A percentile compares a stretch with the other conserved stretches of the same genome.
phyloP scores from a whole-genome alignment of 2,113 vertebrate species.

The Corythoichthys intestinalis region DNA sequence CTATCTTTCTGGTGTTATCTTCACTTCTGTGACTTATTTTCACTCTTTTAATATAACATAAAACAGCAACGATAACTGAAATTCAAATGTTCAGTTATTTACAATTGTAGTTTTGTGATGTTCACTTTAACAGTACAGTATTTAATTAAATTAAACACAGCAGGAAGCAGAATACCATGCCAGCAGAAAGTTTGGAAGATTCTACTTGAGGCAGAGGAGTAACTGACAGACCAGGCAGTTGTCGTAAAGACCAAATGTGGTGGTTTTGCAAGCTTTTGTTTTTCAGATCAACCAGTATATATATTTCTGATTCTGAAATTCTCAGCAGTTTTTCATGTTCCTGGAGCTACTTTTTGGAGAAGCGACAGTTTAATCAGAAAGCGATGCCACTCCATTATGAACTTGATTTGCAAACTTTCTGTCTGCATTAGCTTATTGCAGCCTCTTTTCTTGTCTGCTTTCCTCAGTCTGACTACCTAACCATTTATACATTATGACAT shows the following conservation, averaged over 20 bases:
- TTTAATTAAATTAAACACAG: not conserved
- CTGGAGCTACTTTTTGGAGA: not conserved
- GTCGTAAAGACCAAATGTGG: not conserved
- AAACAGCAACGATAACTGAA: not conserved
- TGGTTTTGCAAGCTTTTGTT: too few species aligned
- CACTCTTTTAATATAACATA: not conserved
- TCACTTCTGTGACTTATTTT: not conserved
- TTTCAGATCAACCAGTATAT: too few species aligned
- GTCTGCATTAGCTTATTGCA: not conserved
- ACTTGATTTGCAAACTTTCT: not conserved
- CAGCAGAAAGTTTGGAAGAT: not conserved
- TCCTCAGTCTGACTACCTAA: not conserved
- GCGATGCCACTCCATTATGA: not conserved
- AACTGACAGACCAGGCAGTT: not conserved
- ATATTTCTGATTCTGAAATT: not conserved
- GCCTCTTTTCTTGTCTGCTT: not conserved
- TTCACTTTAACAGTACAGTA: conserved; percentile 34
- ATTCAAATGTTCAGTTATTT: not conserved
- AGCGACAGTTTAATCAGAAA: not conserved
- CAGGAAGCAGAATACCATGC: not conserved
- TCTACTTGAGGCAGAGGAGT: not conserved
- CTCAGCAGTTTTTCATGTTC: not conserved
- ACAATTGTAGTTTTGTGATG: not conserved
- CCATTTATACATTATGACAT: not conserved
- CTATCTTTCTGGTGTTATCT: not conserved